Conservation (phyloP, 2,113 vertebrate genomes). For the Haemorhous mexicanus region DNA sequence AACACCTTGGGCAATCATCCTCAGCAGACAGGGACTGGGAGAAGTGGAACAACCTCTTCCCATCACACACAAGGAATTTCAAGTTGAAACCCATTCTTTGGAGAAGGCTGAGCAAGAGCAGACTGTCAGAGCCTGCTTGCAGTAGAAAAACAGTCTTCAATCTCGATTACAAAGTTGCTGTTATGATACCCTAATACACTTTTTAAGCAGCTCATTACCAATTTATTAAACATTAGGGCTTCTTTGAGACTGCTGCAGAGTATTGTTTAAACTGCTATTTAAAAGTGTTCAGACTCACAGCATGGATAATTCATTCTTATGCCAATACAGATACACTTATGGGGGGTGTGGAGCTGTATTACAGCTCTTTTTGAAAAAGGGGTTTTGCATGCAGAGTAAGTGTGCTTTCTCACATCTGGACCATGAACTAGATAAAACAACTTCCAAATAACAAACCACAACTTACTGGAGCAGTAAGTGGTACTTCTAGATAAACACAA, state of each 20-base stretch:
- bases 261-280: slow-evolving; percentile 1
- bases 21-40: accelerated
- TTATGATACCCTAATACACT: not conserved
- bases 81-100: not conserved
- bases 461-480: not conserved
- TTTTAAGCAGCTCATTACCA: not conserved
- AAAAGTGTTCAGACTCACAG: not conserved
- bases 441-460: not conserved
- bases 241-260: not conserved
- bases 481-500: not conserved
- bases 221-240: slow-evolving; percentile 19
- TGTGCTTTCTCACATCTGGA: not conserved
- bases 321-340: not conserved
- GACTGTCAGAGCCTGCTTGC: not conserved
- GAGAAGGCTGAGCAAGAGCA: not conserved
- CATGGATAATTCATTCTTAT: slow-evolving; percentile 8
- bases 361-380: not conserved
- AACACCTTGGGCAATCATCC: not conserved
- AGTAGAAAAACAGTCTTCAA: not conserved
- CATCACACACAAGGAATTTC: not conserved
- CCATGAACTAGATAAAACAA: not conserved
- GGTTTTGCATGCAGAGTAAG: not conserved
- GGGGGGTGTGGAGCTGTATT: not conserved
- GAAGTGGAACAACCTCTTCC: not conserved
- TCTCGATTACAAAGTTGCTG: not conserved